phyloP scores from a whole-genome alignment of 1,140 invertebrate genomes.

The Trypoxylus dichotomus region DNA sequence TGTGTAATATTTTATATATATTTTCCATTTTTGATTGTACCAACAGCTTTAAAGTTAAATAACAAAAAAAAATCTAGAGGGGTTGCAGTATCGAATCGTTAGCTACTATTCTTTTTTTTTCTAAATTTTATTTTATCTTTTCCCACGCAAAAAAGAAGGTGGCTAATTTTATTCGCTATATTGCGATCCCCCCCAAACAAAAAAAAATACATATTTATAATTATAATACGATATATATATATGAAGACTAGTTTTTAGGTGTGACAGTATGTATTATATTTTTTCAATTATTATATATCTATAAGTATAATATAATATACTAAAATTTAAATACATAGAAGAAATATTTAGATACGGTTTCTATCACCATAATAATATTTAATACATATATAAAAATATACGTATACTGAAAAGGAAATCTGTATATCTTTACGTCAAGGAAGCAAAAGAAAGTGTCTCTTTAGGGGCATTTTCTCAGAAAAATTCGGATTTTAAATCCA shows the following conservation, averaged over 20 bases:
- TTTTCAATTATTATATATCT: slow-evolving; percentile 42
- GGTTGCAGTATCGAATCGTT: neutral
- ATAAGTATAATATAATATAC: slow-evolving; percentile 4
- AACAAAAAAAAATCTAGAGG: slow-evolving; percentile 34
- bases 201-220: slow-evolving; percentile 35
- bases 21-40: slow-evolving; percentile 31
- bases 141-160: too few species aligned
- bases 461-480: too few species aligned
- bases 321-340: slow-evolving; percentile 38
- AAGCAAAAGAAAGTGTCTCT: too few species aligned
- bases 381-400: slow-evolving; percentile 32
- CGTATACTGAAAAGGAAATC: slow-evolving; percentile 40
- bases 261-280: slow-evolving; percentile 45
- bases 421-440: slow-evolving; percentile 30
- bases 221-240: slow-evolving; percentile 27
- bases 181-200: slow-evolving; percentile 17
- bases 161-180: neutral
- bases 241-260: slow-evolving; percentile 37
- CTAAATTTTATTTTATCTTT: too few species aligned
- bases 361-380: slow-evolving; percentile 41
- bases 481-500: too few species aligned
- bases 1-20: neutral
- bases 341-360: slow-evolving; percentile 50
- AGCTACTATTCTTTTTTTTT: too few species aligned
- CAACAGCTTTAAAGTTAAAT: slow-evolving; percentile 43